Conservation (phyloP, 2,797 vertebrate genomes). For the Buphagus erythrorhynchus region DNA sequence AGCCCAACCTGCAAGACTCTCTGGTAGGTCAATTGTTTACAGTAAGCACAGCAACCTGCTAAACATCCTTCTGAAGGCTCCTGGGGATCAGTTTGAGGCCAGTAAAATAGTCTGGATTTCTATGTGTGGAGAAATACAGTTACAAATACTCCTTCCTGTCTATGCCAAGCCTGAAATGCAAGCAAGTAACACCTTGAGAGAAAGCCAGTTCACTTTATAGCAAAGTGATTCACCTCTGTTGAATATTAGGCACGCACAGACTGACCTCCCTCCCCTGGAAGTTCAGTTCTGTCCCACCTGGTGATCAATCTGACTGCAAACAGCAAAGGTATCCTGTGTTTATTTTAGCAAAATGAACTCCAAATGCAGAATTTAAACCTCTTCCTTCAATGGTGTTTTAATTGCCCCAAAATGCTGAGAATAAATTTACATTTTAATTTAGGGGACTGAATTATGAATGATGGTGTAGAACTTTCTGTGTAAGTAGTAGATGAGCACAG, state of each 20-base stretch:
- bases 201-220: not conserved
- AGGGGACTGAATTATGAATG: slow-evolving; percentile 54
- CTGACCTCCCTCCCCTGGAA: not conserved
- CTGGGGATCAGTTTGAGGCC: not conserved
- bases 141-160: not conserved
- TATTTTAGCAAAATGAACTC: not conserved
- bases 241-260: not conserved
- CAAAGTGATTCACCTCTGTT: not conserved
- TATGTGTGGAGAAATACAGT: not conserved
- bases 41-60: not conserved
- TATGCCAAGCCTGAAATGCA: not conserved
- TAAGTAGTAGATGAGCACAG: not conserved
- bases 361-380: not conserved
- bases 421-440: slow-evolving; percentile 66
- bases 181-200: not conserved
- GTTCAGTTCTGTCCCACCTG: not conserved
- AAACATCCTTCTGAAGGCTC: not conserved
- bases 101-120: not conserved
- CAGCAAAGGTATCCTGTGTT: not conserved
- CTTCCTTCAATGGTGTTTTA: slow-evolving; percentile 5
- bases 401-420: slow-evolving; percentile 27
- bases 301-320: not conserved
- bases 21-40: not conserved
- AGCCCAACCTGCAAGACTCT: not conserved
- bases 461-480: not conserved